Base-by-base conservation (phyloP, 2,797 vertebrate genomes). In the Eulemur albifrons region DNA sequence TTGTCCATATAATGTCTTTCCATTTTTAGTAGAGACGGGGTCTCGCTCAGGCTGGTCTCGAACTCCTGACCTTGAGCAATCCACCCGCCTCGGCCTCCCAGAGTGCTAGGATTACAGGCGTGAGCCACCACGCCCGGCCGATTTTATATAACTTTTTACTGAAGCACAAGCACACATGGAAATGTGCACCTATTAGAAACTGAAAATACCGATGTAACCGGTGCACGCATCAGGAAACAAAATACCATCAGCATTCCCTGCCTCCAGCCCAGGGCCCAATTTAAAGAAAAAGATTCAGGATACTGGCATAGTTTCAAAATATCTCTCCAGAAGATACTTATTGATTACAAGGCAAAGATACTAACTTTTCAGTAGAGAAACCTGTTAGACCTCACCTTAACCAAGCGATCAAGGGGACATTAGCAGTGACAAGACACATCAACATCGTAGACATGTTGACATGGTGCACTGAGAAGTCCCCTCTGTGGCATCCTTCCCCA, bases 401-500 rank as follows among this genome's bases (percentile, higher is more conserved):
- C 54, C 18, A 32, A 35, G 7, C 2, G 13, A 15, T 20, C 17
- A 38, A 50, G 69, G 13, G 54, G 21, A 65, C 54, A 27, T 63
- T 12, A 40, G 35, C 61, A 52, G 63, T 1, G 67, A 63, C 3
- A 81, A 77, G 76, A 57, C 2, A 3, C n/a, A 4, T 48, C 12
- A 27, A 7, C 3, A 10, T 40, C 27, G 54, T 0, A 11, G 4
- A 4, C 2, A 27, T 45, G 10, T 76, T 25, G 50, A n/a, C 5
- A 21, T 2, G 11, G 38, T 11, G 48, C 76, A 10, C 30, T 9
- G 54, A 45, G 30, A 50, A 17, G 27, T 69, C 17, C 2, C 12
- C 18, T 82, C 59, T 35, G 27, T 35, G 54, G 27, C 11, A 30
- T 73, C n/a, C 52, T 79, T 54, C 50, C 54, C 32, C 40, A 84